Percentiles rank a stretch among this genome's conserved stretches.
These are phyloP conservation scores for Clarias gariepinus DNA, from an alignment of 2,113 vertebrate species.

Conservation along the genomic window DNA sequence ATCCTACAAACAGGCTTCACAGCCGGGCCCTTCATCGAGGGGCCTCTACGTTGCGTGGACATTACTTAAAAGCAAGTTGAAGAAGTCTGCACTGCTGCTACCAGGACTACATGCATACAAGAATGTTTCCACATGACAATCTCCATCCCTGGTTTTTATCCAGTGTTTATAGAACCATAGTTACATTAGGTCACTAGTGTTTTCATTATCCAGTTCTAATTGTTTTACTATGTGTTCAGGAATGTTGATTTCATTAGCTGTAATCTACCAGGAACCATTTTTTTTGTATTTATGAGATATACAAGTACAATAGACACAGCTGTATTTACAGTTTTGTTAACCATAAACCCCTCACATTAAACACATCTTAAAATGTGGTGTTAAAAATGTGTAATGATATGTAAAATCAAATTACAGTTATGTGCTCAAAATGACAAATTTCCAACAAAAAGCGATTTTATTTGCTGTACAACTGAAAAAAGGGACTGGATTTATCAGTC, in stretches of 20 bases:
- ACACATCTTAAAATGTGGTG: not conserved
- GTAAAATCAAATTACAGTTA: not conserved
- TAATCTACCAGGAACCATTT: not conserved
- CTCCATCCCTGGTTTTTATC: not conserved
- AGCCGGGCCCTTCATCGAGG: not conserved
- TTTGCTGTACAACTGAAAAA: not conserved
- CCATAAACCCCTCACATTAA: not conserved
- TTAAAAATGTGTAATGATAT: not conserved
- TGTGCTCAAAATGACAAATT: not conserved
- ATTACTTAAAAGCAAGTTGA: not conserved
- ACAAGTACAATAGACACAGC: not conserved
- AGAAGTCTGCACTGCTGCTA: not conserved
- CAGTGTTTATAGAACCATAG: not conserved
- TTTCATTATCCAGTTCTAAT: slow-evolving; percentile 1
- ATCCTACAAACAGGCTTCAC: not conserved
- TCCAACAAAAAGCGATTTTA: not conserved
- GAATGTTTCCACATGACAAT: not conserved
- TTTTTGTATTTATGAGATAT: too few species aligned
- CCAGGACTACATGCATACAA: not conserved
- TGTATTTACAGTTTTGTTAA: not conserved
- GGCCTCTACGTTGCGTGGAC: not conserved
- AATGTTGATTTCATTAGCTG: not conserved
- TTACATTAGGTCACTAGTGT: not conserved
- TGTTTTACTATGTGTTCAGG: not conserved
- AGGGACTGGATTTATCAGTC: not conserved